Evolutionary conservation across 2,888 invertebrate species (phyloP), one percentile per base, ranked within the genome.

Genomic region (Xestia ashworthii): DNA sequence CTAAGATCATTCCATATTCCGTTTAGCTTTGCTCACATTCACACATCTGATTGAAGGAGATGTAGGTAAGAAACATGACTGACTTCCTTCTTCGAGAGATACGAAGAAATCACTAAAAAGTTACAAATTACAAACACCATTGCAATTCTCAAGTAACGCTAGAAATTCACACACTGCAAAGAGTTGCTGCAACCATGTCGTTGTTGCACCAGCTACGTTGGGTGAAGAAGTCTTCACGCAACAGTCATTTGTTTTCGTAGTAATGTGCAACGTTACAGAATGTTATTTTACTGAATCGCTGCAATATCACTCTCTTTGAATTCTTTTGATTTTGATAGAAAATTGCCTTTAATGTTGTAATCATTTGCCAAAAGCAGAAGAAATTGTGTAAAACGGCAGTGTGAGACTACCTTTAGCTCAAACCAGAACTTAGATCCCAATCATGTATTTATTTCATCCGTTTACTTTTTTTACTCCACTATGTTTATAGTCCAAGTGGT

Each of bases 361-460:
- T 32, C 1, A 19, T 60, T 60, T 60, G 9, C 8, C 25, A 19
- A 58, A 14, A 71, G 4, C 14, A 38, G 3, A 2, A 2, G 46
- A 55, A n/a, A 48, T 48, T 58, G n/a, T 22, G 19, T 55, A 80
- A 68, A 72, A 41, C 38, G 25, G 1, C 22, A n/a, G n/a, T 81
- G 19, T 66, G 53, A 66, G 5, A 41, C 19, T 5, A 16, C 22
- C 60, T 75, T 80, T 53, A 70, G 6, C 6, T 60, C 19, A 58
- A 58, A 69, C 12, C 25, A 69, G 38, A 80, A 58, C 64, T 19
- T 48, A 65, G n/a, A 55, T 16, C 66, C 75, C 70, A 71, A 75
- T 81, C 19, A 60, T 48, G 9, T 71, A 68, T 44, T 19, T 73
- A 41, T 9, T 38, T 72, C 12, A 32, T 44, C 19, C 5, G 9